Evolutionary conservation across 2,888 invertebrate genomes (phyloP).

Genomic region (Phlogophora meticulosa): DNA sequence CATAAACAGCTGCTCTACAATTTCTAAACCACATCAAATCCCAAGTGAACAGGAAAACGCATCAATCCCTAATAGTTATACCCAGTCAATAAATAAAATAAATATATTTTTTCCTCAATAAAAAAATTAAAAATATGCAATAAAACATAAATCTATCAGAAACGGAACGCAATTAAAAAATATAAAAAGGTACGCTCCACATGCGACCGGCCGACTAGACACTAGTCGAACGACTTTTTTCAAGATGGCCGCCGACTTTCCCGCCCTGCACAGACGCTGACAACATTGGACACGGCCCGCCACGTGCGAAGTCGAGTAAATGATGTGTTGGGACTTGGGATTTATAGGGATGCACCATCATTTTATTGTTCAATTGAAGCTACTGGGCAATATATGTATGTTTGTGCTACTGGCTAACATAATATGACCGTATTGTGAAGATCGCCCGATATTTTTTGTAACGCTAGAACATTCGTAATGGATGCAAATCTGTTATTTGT

Average conservation of each 20-base stretch:
- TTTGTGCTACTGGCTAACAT: constrained; percentile 28
- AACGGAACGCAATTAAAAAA: constrained; percentile 69
- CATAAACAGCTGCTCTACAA: constrained; percentile 32
- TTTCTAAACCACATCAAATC: constrained; percentile 41
- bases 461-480: constrained; percentile 30
- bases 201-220: constrained; percentile 66
- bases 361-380: constrained; percentile 62
- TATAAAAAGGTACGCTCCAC: constrained; percentile 63
- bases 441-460: constrained; percentile 6
- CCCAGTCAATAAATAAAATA: constrained; percentile 59
- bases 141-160: constrained; percentile 64
- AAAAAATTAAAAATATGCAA: constrained; percentile 55
- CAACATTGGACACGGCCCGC: constrained; percentile 76
- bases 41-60: constrained; percentile 43
- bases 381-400: constrained; percentile 49
- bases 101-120: constrained; percentile 53
- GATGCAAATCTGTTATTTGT: constrained; percentile 57
- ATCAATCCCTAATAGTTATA: constrained; percentile 53
- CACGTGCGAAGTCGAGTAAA: constrained; percentile 80
- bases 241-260: constrained; percentile 82
- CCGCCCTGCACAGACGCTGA: constrained; percentile 77
- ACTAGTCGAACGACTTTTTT: constrained; percentile 82
- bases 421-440: constrained; percentile 15
- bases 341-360: constrained; percentile 69
- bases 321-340: constrained; percentile 69